phyloP scores from a whole-genome alignment of 2,797 vertebrate species.

The Pangasius krempfi region DNA sequence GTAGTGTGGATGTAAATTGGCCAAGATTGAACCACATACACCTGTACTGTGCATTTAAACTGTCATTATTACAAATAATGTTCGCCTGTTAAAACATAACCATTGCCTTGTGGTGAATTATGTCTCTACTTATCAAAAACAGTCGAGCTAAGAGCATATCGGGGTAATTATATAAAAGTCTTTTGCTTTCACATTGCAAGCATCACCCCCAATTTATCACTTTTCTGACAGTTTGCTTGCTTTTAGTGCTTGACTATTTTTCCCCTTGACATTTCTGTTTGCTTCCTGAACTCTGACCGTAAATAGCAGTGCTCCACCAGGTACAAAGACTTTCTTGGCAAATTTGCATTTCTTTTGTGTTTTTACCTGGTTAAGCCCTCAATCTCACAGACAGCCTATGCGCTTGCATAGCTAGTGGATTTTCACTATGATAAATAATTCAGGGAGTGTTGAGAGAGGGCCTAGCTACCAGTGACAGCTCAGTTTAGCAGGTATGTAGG shows the following conservation, averaged over 20 bases:
- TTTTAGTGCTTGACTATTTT: slow-evolving; percentile 7
- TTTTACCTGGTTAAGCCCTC: slow-evolving; percentile 27
- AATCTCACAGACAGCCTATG: slow-evolving; percentile 29
- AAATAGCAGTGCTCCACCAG: not conserved
- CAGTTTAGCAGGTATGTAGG: slow-evolving; percentile 77
- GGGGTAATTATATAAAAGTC: not conserved
- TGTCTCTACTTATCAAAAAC: not conserved
- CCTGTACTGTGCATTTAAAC: not conserved
- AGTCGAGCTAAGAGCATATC: not conserved
- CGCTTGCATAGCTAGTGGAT: slow-evolving; percentile 24
- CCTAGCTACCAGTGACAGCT: slow-evolving; percentile 73
- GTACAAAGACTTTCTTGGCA: slow-evolving; percentile 41
- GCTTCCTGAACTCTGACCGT: slow-evolving; percentile 23
- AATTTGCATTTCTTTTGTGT: slow-evolving; percentile 37
- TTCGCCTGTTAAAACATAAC: slow-evolving; percentile 5
- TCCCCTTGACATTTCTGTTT: slow-evolving; percentile 13
- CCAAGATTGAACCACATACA: not conserved
- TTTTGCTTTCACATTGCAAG: not conserved
- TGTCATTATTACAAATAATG: not conserved
- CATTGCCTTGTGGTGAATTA: not conserved
- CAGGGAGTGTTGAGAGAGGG: slow-evolving; percentile 70
- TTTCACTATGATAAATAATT: slow-evolving; percentile 76
- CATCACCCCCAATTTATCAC: not conserved
- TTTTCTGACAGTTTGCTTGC: not conserved
- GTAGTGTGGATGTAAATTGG: not conserved